Evolutionary conservation across 2,113 vertebrate species (phyloP), one percentile per base, ranked within the genome.

Genomic region (Archocentrus centrarchus): DNA sequence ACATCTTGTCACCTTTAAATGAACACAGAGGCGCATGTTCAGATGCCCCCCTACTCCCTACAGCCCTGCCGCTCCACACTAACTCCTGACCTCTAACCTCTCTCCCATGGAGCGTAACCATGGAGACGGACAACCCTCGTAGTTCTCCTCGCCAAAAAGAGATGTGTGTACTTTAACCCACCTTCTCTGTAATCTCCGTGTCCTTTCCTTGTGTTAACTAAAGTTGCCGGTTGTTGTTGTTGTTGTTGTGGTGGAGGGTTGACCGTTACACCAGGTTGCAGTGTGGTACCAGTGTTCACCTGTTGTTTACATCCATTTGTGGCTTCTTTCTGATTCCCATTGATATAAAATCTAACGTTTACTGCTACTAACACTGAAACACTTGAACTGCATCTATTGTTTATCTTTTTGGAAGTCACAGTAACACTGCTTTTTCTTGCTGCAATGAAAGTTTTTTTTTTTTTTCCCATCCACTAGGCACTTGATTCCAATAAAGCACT

Each of bases 121-220:
- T 97, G 97, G 97, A 97, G 97, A 97, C 96, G 97, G 97, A 96
- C 97, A 97, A 97, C 97, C 97, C 97, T 96, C 89, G 59, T 92
- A 81, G 83, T 84, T 79, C 84, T 84, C 80, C 73, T 84, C 79
- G 82, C 66, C 81, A 80, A 81, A 53, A 83, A 81, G 68, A 84
- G 57, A 68, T 66, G 60, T 89, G 64, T 58, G 60, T 27, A 68
- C 80, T 82, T 83, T 91, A 92, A 93, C 86, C 85, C 81, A 80
- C 79, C 77, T 87, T 87, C 75, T 93, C 82, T 86, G 77, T 86
- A 30, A 81, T 77, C 85, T 87, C 80, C 50, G 64, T 79, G 68
- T 81, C 32, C 55, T 86, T 76, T 80, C 79, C 77, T 61, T 62
- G 62, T 82, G 66, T 88, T 61, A 84, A 73, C 83, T 82, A 58